Evolutionary conservation across 2,113 vertebrate genomes (phyloP).

Genomic region (Petromus typicus): DNA sequence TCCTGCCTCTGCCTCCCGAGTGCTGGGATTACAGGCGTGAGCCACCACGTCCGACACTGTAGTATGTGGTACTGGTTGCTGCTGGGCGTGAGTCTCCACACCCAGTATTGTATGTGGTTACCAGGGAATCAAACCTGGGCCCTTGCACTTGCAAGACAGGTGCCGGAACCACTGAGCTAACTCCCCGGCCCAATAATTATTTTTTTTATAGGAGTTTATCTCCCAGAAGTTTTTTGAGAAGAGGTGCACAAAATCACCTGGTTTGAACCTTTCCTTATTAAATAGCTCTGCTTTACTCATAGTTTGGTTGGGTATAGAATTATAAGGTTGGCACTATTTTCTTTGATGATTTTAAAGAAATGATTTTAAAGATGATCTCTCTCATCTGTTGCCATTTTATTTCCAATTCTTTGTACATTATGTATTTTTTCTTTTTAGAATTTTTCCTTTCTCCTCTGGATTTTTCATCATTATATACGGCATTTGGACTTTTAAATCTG

Average conservation of each 20-base stretch:
- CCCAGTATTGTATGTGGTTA: too few relatives aligned
- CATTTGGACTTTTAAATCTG: constrained; percentile 6
- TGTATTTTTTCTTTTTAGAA: constrained; percentile 18
- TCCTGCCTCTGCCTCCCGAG: too few relatives aligned
- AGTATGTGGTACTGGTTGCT: too few relatives aligned
- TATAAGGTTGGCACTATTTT: constrained; percentile 14
- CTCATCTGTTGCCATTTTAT: constrained; percentile 2
- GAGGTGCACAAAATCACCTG: neutral
- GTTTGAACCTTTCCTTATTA: neutral
- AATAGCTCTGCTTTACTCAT: neutral
- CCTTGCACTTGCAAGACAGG: too few relatives aligned
- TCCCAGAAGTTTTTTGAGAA: constrained; percentile 18
- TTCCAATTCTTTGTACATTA: neutral
- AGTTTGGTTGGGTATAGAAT: neutral
- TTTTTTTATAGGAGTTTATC: neutral
- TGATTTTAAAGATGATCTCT: neutral
- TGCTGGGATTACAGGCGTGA: too few relatives aligned
- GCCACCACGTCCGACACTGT: too few relatives aligned
- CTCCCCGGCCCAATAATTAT: too few relatives aligned
- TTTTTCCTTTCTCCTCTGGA: neutral
- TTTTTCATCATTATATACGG: neutral
- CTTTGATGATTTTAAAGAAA: neutral
- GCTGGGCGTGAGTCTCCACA: too few relatives aligned
- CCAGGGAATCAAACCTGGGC: too few relatives aligned
- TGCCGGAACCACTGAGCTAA: too few relatives aligned